phyloP scores from a whole-genome alignment of 2,888 invertebrate species.

The Pristionchus japonicus region DNA sequence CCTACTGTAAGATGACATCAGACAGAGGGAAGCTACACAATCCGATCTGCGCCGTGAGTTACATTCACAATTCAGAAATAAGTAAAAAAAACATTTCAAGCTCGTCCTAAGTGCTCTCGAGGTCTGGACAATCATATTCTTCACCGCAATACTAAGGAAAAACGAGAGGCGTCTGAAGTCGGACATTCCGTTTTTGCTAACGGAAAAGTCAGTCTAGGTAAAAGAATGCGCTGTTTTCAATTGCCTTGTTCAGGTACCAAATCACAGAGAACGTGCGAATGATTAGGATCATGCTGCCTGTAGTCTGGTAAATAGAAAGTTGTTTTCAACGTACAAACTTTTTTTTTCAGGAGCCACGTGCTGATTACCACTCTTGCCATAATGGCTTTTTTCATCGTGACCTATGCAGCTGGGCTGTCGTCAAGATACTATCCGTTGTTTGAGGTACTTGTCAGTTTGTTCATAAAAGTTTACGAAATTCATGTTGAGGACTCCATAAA shows the following conservation, averaged over 20 bases:
- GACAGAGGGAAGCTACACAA: neutral
- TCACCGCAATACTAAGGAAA: neutral
- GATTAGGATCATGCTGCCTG: neutral
- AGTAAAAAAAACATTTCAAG: neutral
- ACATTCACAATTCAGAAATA: neutral
- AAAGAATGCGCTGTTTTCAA: neutral
- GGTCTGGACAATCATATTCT: neutral
- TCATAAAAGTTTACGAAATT: too few relatives aligned
- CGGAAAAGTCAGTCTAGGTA: neutral
- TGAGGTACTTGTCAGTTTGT: neutral
- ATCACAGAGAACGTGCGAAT: neutral
- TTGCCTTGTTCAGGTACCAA: neutral
- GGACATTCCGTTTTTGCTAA: neutral
- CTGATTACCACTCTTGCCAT: neutral
- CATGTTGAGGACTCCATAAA: neutral
- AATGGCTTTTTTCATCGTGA: neutral
- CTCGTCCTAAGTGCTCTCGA: neutral
- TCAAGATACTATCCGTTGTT: neutral
- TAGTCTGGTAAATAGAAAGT: neutral
- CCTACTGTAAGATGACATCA: neutral
- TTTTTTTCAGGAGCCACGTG: neutral
- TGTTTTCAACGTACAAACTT: neutral
- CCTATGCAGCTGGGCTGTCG: neutral
- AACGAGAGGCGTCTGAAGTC: neutral
- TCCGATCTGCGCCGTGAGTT: neutral